phyloP scores from a whole-genome alignment of 2,888 invertebrate genomes.

The Sinohyriopsis cumingii region DNA sequence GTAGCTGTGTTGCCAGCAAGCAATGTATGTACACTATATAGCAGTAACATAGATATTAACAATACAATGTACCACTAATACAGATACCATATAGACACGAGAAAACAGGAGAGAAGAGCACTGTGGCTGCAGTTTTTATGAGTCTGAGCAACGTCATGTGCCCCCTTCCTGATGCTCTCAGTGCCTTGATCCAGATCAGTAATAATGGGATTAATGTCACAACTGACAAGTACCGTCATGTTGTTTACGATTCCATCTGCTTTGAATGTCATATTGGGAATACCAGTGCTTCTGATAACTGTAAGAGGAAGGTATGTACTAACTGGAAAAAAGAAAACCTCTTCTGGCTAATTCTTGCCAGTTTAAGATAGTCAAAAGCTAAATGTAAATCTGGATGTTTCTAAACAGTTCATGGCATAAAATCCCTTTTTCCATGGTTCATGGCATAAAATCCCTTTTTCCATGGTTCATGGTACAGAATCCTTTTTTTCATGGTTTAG shows the following conservation, averaged over 20 bases:
- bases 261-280: slow-evolving; percentile 36
- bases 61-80: background rate
- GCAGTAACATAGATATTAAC: background rate
- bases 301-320: slow-evolving; percentile 27
- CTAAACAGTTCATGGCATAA: too few species aligned
- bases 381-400: too few species aligned
- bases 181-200: slow-evolving; percentile 45
- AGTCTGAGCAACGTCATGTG: slow-evolving; percentile 51
- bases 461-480: too few species aligned
- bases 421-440: too few species aligned
- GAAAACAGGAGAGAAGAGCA: slow-evolving; percentile 19
- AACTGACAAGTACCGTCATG: slow-evolving; percentile 31
- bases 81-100: slow-evolving; percentile 27
- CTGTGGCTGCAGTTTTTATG: slow-evolving; percentile 32
- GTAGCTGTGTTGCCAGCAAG: background rate
- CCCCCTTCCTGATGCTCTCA: slow-evolving; percentile 34
- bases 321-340: too few species aligned
- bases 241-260: slow-evolving; percentile 48
- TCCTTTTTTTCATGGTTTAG: too few species aligned
- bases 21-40: background rate
- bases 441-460: too few species aligned
- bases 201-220: slow-evolving; percentile 44
- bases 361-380: too few species aligned
- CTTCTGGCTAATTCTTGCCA: too few species aligned
- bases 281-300: slow-evolving; percentile 20